Evolutionary conservation across 1,140 invertebrate genomes (phyloP).

Genomic region (Cheumatopsyche charites): DNA sequence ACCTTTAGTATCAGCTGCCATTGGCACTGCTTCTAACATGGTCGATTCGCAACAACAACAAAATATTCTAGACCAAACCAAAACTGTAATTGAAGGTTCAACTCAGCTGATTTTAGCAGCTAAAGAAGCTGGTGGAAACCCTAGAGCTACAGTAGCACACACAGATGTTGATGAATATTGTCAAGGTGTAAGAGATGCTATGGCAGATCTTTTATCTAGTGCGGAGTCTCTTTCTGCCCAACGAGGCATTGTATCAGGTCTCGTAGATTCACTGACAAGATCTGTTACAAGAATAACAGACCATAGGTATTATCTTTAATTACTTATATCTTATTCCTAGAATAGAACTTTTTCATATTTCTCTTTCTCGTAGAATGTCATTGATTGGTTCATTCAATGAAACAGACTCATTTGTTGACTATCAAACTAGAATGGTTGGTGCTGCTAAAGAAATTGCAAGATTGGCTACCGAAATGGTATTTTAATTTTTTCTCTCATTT

Average conservation of each 20-base stretch:
- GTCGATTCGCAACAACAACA: constrained; percentile 90
- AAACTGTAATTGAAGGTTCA: constrained; percentile 91
- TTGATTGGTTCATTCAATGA: constrained; percentile 63
- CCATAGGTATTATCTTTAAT: constrained; percentile 57
- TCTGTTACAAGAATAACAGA: constrained; percentile 83
- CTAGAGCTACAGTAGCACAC: constrained; percentile 79
- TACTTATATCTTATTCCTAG: not conserved
- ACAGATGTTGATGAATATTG: constrained; percentile 83
- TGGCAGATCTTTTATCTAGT: constrained; percentile 81
- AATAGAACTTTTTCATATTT: not conserved
- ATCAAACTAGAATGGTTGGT: constrained; percentile 96
- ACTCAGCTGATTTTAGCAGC: constrained; percentile 84
- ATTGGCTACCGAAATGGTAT: constrained; percentile 92
- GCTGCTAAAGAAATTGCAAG: constrained; percentile 92
- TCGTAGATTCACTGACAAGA: constrained; percentile 89
- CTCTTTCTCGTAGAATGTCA: constrained; percentile 56
- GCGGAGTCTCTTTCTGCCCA: constrained; percentile 86
- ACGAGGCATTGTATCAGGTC: constrained; percentile 81
- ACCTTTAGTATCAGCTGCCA: constrained; percentile 79
- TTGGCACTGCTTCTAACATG: constrained; percentile 89
- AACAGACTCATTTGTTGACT: constrained; percentile 87
- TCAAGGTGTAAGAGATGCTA: constrained; percentile 77
- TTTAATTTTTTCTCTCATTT: constrained; percentile 48
- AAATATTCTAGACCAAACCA: constrained; percentile 87
- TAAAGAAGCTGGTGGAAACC: constrained; percentile 93